Percentiles rank a stretch among this genome's conserved stretches.
These are phyloP conservation scores for Tetramorium alpestre DNA, from an alignment of 1,140 invertebrate species.

Conservation along the genomic window DNA sequence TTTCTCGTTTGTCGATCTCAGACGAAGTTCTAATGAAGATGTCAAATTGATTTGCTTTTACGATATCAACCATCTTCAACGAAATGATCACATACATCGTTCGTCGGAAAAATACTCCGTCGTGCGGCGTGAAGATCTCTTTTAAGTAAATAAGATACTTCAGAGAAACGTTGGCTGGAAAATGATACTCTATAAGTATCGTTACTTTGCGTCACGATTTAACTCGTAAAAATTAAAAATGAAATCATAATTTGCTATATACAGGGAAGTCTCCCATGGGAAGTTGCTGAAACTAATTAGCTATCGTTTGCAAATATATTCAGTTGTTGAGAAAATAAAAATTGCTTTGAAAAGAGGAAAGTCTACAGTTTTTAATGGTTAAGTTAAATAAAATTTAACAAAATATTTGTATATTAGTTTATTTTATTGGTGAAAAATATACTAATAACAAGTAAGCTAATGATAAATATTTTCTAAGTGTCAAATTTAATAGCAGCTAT, in stretches of 20 bases:
- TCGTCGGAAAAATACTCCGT: not conserved
- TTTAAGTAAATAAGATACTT: not conserved
- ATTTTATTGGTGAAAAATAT: too few species aligned
- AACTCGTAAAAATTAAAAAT: slow-evolving; percentile 4
- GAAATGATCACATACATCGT: not conserved
- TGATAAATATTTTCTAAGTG: too few species aligned
- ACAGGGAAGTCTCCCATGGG: too few species aligned
- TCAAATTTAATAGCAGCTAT: too few species aligned
- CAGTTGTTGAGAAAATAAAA: too few species aligned
- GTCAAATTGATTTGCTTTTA: slow-evolving; percentile 34
- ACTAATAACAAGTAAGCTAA: too few species aligned
- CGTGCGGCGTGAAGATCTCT: not conserved
- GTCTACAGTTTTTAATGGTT: too few species aligned
- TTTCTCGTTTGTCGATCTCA: slow-evolving; percentile 25
- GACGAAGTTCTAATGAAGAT: slow-evolving; percentile 30
- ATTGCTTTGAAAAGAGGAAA: too few species aligned
- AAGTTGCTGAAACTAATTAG: too few species aligned
- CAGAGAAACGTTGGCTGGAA: not conserved
- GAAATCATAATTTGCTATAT: not conserved
- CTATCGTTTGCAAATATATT: too few species aligned
- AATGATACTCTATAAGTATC: not conserved
- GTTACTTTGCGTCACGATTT: not conserved
- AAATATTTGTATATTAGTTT: too few species aligned
- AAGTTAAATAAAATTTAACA: too few species aligned
- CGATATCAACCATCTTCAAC: slow-evolving; percentile 1